These are phyloP conservation scores for Aphelenchoides besseyi DNA, from an alignment of 1,140 invertebrate species.

Conservation along the genomic window DNA sequence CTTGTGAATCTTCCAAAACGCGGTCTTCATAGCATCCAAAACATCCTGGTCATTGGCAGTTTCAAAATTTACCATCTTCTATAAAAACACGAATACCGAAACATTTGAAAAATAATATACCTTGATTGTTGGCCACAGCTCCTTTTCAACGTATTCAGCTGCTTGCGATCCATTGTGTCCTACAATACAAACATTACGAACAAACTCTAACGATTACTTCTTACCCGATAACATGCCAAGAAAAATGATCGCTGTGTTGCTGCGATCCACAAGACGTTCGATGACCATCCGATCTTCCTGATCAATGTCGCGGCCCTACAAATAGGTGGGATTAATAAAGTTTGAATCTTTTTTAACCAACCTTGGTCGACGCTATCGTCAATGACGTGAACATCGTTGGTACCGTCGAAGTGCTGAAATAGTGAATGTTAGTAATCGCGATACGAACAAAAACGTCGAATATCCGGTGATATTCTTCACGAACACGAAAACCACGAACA, in stretches of 20 bases:
- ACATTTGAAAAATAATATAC: neutral
- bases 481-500: too few species aligned
- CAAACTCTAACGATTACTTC: neutral
- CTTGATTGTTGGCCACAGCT: slow-evolving; percentile 10
- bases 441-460: too few species aligned
- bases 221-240: too few species aligned
- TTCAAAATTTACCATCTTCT: neutral
- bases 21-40: slow-evolving; percentile 16
- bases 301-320: slow-evolving; percentile 6
- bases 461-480: too few species aligned
- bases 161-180: slow-evolving; percentile 10
- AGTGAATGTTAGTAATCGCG: too few species aligned
- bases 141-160: neutral
- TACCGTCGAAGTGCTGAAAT: too few species aligned
- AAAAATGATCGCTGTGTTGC: too few species aligned
- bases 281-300: slow-evolving; percentile 22
- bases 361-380: too few species aligned
- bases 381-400: too few species aligned
- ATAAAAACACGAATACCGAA: neutral
- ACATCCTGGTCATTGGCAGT: neutral
- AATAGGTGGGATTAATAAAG: too few species aligned
- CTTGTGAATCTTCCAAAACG: slow-evolving; percentile 17
- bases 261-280: neutral
- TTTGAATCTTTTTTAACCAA: too few species aligned
- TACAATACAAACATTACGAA: neutral